Evolutionary conservation across 2,888 invertebrate species (phyloP), one percentile per base, ranked within the genome.

Genomic region (Timema podura): DNA sequence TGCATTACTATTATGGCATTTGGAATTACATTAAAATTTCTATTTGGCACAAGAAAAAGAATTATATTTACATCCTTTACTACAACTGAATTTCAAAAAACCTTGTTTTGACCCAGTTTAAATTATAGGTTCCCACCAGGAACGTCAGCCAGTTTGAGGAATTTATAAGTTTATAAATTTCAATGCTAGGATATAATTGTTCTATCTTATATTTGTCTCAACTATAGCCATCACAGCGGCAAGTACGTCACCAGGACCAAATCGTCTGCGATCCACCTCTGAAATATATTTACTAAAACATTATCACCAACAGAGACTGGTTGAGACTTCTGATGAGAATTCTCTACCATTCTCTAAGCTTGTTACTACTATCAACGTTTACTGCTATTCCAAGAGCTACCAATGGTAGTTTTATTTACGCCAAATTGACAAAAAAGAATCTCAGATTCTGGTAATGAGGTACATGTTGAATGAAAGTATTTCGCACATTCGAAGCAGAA

Each of bases 381-480:
- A n/a, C 51, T 2, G 51, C n/a, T 10, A 2, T 49, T 49, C 11
- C 51, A n/a, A 49, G 51, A 49, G 51, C 49, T 13, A 2, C 3
- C 51, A n/a, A 54, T 54, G 16, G 6, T 6, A 5, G 6, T 15
- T 54, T 54, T 54, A n/a, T 6, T 11, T 54, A 16, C 54, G 16
- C 54, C 3, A 54, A 7, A 11, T 15, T 54, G 54, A 13, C 54
- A 54, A 2, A 11, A 54, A n/a, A 16, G 54, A 54, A 54, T 54
- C 8, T 54, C 54, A 16, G 54, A 54, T 16, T 54, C 15, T 11
- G 54, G 54, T 11, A 7, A n/a, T 54, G 54, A 54, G 13, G 30
- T 30, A 6, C 54, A 54, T 54, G 54, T 54, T 16, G 54, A 54
- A 54, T 54, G 54, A 54, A 54, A 54, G 54, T 11, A 10, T 54